phyloP scores from a whole-genome alignment of 2,113 vertebrate genomes.

The Ondatra zibethicus region DNA sequence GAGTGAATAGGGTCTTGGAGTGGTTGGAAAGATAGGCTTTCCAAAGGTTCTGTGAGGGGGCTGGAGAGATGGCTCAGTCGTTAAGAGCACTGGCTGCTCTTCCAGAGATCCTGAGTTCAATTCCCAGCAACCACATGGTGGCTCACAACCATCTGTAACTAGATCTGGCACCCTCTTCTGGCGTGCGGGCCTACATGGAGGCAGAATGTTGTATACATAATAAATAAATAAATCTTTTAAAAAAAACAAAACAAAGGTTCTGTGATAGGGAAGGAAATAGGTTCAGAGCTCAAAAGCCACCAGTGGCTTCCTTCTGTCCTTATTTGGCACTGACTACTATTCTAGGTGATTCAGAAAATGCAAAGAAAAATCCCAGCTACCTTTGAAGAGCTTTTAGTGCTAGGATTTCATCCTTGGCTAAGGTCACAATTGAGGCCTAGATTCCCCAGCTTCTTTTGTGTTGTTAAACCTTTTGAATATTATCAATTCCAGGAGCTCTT shows the following conservation, averaged over 20 bases:
- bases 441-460: neutral
- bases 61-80: too few relatives aligned
- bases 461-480: conserved; percentile 54
- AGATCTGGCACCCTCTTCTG: too few relatives aligned
- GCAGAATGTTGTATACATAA: too few relatives aligned
- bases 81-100: too few relatives aligned
- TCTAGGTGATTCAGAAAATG: conserved; percentile 42
- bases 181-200: too few relatives aligned
- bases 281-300: neutral
- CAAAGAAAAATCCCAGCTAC: neutral
- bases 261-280: neutral
- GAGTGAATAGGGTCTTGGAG: neutral
- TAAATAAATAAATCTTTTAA: too few relatives aligned
- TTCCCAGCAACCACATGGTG: too few relatives aligned
- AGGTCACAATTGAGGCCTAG: neutral
- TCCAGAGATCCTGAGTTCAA: too few relatives aligned
- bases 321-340: neutral
- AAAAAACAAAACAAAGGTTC: too few relatives aligned
- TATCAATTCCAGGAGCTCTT: conserved; percentile 32
- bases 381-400: conserved; percentile 55
- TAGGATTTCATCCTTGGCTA: conserved; percentile 5
- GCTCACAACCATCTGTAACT: too few relatives aligned
- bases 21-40: neutral
- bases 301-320: neutral
- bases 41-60: neutral